Conservation (phyloP, 2,113 vertebrate genomes). For the Pteropus alecto region DNA sequence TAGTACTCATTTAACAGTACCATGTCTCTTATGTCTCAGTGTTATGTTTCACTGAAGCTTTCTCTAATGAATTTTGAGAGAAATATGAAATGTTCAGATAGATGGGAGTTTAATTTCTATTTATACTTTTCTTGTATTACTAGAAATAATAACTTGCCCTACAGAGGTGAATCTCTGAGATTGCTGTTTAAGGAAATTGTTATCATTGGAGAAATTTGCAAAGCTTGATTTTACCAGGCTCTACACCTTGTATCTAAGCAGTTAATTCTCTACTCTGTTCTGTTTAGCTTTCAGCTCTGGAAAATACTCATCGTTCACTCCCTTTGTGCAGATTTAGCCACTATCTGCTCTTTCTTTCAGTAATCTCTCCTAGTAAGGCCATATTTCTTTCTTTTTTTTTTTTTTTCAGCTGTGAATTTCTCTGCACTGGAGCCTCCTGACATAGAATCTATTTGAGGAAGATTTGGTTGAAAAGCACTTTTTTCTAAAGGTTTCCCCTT, state of each 20-base stretch:
- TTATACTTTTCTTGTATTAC: conserved; percentile 46
- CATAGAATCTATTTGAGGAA: conserved; percentile 23
- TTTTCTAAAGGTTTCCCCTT: neutral
- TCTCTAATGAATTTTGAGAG: conserved; percentile 42
- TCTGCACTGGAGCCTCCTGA: neutral
- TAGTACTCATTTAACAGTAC: neutral
- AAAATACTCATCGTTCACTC: neutral
- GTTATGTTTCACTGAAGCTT: neutral
- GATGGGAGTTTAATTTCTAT: conserved; percentile 2
- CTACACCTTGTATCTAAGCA: neutral
- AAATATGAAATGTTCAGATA: conserved; percentile 1
- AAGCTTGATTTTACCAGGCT: neutral
- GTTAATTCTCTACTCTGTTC: neutral
- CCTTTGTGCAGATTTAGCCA: conserved; percentile 30
- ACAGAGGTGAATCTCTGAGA: neutral
- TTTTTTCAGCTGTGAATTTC: neutral
- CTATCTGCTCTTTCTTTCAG: conserved; percentile 17
- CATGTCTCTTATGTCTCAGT: neutral
- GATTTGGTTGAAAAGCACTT: neutral
- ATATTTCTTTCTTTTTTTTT: neutral
- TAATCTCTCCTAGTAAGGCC: neutral
- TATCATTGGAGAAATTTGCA: conserved; percentile 4
- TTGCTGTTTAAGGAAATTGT: conserved; percentile 42
- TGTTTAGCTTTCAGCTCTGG: conserved; percentile 20
- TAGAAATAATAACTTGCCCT: conserved; percentile 5